Base-by-base conservation (phyloP, 2,113 vertebrate genomes). In the Sigmodon hispidus region DNA sequence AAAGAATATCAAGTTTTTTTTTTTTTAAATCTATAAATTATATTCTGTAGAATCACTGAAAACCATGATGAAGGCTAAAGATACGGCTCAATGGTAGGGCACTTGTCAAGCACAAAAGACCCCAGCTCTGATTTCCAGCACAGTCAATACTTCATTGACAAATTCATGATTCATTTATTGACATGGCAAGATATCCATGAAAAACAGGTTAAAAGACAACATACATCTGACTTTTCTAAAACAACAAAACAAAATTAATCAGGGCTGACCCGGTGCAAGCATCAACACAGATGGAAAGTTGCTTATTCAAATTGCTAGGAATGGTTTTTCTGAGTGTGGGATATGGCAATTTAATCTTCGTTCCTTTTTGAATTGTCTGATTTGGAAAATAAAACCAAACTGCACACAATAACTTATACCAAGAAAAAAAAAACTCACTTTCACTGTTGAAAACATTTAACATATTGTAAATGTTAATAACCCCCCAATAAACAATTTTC, bases 401-500 rank as follows among this genome's bases (percentile, higher is more conserved):
- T 0, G 16, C 12, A 84, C 4, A 76, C 7, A 87, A 79, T 55
- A 45, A 89, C 40, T 77, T 83, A 76, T 52, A 67, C 31, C 80
- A 85, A 94, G 57, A 81, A 94, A 96, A 97, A 93, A 92, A 79
- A 84, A 84, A 34, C 2, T 36, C 13, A 80, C 69, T 94, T 89
- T 85, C 50, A 77, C 83, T 95, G 85, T 61, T 43, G 73, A 0
- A 55, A 77, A 94, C 94, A 69, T 43, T 43, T 43, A 92, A 79
- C 11, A 36, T 63, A 76, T 24, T 69, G 48, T 61, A 79, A 91
- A 96, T n/a, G n/a, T n/a, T n/a, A 91, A 59, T 29, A 67, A 77
- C 90, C 72, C 29, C 4, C 63, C 40, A 83, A 83, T 48, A 89
- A 31, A 10, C 72, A 6, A 89, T 95, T 96, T 96, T 96, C 70